Conservation (phyloP, 2,113 vertebrate species). For the Clarias magur region DNA sequence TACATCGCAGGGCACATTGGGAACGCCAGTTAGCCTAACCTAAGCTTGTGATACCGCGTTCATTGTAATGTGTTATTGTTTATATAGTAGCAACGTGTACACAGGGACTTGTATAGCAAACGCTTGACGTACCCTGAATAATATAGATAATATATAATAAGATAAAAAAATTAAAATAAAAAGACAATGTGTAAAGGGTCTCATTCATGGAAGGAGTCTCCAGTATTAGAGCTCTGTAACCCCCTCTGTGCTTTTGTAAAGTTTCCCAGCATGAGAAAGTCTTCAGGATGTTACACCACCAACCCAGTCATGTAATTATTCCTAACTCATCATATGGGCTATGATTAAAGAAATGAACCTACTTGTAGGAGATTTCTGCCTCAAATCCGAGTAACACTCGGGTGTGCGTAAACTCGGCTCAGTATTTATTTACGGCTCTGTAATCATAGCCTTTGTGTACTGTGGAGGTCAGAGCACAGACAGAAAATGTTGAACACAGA, state of each 20-base stretch:
- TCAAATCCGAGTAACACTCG: no score
- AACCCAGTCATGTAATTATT: background rate
- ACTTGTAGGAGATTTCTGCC: no score
- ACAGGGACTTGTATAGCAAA: background rate
- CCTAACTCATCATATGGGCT: no score
- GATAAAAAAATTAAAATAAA: no score
- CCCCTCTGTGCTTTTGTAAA: background rate
- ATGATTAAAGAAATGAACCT: no score
- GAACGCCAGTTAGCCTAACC: no score
- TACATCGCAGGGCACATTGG: no score
- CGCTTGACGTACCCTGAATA: background rate
- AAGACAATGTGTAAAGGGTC: background rate
- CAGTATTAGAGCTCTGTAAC: background rate
- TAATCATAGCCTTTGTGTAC: background rate
- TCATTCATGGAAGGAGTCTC: background rate
- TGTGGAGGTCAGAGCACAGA: no score
- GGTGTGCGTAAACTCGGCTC: background rate
- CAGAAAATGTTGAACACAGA: background rate
- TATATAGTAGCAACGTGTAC: background rate
- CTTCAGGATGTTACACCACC: background rate
- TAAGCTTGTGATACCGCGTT: background rate
- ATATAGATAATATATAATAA: no score
- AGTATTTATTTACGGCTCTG: background rate
- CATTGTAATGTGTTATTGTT: background rate
- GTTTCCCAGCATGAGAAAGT: background rate